Conservation (phyloP, 1,140 invertebrate genomes). For the Fopius arisanus region DNA sequence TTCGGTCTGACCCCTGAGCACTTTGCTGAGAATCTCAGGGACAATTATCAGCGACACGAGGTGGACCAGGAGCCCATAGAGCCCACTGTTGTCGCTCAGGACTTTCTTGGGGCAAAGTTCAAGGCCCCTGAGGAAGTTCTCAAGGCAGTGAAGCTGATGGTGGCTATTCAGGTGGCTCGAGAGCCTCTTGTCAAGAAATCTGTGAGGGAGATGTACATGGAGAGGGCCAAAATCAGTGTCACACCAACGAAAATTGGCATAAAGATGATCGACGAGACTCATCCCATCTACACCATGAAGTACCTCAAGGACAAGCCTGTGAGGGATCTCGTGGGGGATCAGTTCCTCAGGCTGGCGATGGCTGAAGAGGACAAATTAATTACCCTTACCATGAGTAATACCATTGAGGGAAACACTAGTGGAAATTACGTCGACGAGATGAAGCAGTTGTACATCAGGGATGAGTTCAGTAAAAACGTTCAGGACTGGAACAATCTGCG, state of each 20-base stretch:
- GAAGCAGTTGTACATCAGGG: slow-evolving; percentile 88
- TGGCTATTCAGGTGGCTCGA: slow-evolving; percentile 90
- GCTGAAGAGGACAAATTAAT: slow-evolving; percentile 90
- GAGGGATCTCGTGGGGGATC: slow-evolving; percentile 85
- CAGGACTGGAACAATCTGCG: slow-evolving; percentile 96
- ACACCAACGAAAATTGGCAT: slow-evolving; percentile 89
- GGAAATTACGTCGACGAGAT: slow-evolving; percentile 88
- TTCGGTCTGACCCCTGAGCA: slow-evolving; percentile 96
- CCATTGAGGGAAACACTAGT: slow-evolving; percentile 80
- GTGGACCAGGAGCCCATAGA: slow-evolving; percentile 89
- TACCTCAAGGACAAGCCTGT: slow-evolving; percentile 97
- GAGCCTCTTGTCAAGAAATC: slow-evolving; percentile 90
- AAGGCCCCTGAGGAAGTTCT: slow-evolving; percentile 78
- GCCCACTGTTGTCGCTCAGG: slow-evolving; percentile 81
- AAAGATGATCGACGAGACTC: slow-evolving; percentile 94
- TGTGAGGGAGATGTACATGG: slow-evolving; percentile 89
- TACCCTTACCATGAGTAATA: slow-evolving; percentile 75
- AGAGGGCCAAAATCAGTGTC: slow-evolving; percentile 85
- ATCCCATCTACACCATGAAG: slow-evolving; percentile 88
- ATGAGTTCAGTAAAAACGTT: slow-evolving; percentile 96
- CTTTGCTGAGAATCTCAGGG: slow-evolving; percentile 95
- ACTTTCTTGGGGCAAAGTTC: slow-evolving; percentile 70
- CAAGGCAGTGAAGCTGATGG: slow-evolving; percentile 91
- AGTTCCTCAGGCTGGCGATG: slow-evolving; percentile 85
- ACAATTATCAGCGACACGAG: slow-evolving; percentile 97